These are phyloP conservation scores for Torymus auratus DNA, from an alignment of 2,888 invertebrate species.

Conservation along the genomic window DNA sequence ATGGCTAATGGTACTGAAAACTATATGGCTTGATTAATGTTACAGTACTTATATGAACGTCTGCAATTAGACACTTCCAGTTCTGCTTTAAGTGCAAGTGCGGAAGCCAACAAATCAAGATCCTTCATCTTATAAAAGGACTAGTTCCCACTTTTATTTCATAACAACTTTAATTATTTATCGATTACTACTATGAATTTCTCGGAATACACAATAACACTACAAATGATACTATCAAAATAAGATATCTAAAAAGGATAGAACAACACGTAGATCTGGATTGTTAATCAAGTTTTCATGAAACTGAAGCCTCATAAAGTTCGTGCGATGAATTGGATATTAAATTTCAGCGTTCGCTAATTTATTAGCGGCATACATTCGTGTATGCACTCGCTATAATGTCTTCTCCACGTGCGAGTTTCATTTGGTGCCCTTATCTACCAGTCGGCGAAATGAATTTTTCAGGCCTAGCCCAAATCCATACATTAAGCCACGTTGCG, in stretches of 20 bases:
- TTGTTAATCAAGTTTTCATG: background rate
- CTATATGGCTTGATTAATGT: too few relatives aligned
- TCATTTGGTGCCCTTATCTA: background rate
- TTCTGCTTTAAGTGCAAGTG: too few relatives aligned
- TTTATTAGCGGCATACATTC: conserved; percentile 8
- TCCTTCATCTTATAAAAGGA: too few relatives aligned
- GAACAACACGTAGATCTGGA: too few relatives aligned
- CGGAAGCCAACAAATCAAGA: too few relatives aligned
- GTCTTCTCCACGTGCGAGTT: background rate
- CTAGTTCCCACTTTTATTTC: too few relatives aligned
- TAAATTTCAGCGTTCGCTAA: conserved; percentile 12
- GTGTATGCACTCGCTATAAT: background rate
- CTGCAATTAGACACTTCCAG: too few relatives aligned
- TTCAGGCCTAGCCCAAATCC: conserved; percentile 17
- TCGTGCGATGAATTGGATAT: conserved; percentile 21
- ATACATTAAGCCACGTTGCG: conserved; percentile 1
- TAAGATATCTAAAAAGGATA: too few relatives aligned
- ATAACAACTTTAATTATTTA: too few relatives aligned
- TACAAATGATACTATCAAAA: background rate
- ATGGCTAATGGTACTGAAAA: too few relatives aligned
- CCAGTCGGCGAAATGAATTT: conserved; percentile 26
- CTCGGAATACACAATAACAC: background rate
- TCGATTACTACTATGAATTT: too few relatives aligned
- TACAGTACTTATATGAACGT: too few relatives aligned
- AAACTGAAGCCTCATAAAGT: conserved; percentile 14